Evolutionary conservation across 2,113 vertebrate genomes (phyloP).

Genomic region (Hippocampus zosterae): DNA sequence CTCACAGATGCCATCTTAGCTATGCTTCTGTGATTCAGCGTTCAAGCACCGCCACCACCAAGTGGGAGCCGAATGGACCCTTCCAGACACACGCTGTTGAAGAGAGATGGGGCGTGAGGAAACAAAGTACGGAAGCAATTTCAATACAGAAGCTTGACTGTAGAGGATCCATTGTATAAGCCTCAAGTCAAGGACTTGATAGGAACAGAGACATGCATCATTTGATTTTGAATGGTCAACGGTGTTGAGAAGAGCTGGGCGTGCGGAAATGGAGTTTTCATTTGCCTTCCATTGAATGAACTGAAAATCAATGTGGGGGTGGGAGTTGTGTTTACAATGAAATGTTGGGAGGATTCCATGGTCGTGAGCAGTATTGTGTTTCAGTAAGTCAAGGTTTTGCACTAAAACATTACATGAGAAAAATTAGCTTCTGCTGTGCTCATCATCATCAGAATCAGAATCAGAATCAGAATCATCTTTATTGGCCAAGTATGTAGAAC

Average conservation of each 20-base stretch:
- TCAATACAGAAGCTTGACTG: conserved; percentile 23
- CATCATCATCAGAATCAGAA: too few species aligned
- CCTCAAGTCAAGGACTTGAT: conserved; percentile 10
- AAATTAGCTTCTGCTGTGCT: not conserved
- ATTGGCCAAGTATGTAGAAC: too few species aligned
- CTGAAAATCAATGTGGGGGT: conserved; percentile 36
- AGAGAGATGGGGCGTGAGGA: not conserved
- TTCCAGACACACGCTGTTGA: conserved; percentile 28
- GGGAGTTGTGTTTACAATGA: conserved; percentile 25
- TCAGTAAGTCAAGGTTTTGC: conserved; percentile 9
- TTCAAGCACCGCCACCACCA: conserved; percentile 22
- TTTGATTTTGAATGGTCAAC: conserved; percentile 14
- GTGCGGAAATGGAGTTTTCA: conserved; percentile 7
- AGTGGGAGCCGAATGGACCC: conserved; percentile 29
- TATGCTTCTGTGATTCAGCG: conserved; percentile 46
- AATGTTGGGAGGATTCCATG: conserved; percentile 27
- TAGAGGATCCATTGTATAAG: conserved; percentile 16
- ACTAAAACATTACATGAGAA: conserved; percentile 8
- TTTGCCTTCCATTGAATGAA: conserved; percentile 41
- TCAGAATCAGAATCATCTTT: too few species aligned
- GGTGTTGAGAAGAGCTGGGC: conserved; percentile 3
- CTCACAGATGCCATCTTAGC: conserved; percentile 64
- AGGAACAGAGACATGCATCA: conserved; percentile 13
- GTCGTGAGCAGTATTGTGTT: conserved; percentile 15
- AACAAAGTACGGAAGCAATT: conserved; percentile 15